These are phyloP conservation scores for Acanthosoma haemorrhoidale DNA, from an alignment of 2,888 invertebrate species.

Conservation along the genomic window DNA sequence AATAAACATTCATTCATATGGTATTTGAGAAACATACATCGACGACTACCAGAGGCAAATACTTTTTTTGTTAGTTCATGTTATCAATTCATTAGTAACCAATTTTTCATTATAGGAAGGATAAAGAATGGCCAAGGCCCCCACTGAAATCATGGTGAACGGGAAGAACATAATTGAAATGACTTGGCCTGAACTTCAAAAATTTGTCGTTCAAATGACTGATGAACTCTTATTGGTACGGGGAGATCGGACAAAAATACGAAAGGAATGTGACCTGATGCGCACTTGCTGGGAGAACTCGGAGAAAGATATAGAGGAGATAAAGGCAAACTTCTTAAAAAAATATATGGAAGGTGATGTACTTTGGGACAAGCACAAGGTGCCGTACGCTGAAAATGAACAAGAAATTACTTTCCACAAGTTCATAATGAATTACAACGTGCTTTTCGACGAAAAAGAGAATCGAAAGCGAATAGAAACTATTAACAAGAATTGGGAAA, in stretches of 20 bases:
- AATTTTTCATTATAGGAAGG: no score
- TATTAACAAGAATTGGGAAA: background rate
- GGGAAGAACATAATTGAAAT: background rate
- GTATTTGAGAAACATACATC: no score
- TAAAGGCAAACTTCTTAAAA: background rate
- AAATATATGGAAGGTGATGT: background rate
- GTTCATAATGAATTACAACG: background rate
- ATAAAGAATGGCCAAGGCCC: background rate
- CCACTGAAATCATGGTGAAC: background rate
- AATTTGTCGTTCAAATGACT: background rate
- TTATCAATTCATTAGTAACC: no score
- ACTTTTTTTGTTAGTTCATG: no score
- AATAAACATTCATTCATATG: no score
- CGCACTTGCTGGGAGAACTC: slow-evolving; percentile 19
- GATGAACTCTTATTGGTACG: background rate
- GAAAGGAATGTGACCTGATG: slow-evolving; percentile 2
- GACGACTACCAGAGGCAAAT: no score
- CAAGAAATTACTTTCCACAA: slow-evolving; percentile 1
- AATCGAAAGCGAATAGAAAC: background rate
- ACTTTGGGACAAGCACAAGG: background rate
- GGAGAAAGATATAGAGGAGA: background rate
- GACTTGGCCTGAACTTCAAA: background rate
- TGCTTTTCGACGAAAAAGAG: background rate
- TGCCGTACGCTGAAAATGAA: background rate
- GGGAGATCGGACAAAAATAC: background rate